A percentile compares a stretch with the other conserved stretches of the same genome.
Evolutionary conservation across 2,113 vertebrate species (phyloP).

Genomic region (Charina bottae): DNA sequence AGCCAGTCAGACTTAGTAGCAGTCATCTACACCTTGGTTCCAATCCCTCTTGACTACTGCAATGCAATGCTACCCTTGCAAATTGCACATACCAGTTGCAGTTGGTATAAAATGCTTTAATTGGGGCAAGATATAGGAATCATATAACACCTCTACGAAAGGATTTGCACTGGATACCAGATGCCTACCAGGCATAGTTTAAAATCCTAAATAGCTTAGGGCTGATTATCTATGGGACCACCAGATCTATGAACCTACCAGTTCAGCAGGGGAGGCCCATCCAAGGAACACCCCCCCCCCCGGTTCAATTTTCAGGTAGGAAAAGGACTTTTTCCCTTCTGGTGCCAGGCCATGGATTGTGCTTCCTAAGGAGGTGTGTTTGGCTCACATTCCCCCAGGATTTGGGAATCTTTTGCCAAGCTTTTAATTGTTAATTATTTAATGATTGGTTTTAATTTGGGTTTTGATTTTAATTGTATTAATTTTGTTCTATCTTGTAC

Average conservation of each 20-base stretch:
- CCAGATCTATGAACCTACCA: not conserved
- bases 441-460: not conserved
- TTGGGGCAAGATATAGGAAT: not conserved
- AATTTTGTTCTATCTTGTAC: not conserved
- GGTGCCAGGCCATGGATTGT: not conserved
- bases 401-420: not conserved
- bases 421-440: not conserved
- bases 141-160: not conserved
- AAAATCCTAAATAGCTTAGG: not conserved
- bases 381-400: not conserved
- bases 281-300: not conserved
- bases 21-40: not conserved
- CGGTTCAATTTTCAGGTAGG: not conserved
- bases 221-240: not conserved
- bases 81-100: not conserved
- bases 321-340: not conserved
- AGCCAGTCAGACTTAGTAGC: not conserved
- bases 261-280: not conserved
- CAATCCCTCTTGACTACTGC: not conserved
- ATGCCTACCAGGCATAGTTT: not conserved
- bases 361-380: not conserved
- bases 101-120: not conserved
- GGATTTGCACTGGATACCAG: not conserved
- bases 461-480: not conserved
- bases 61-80: not conserved